Base-by-base conservation (phyloP, 2,888 invertebrate species). In the Pseudanteris insignis region DNA sequence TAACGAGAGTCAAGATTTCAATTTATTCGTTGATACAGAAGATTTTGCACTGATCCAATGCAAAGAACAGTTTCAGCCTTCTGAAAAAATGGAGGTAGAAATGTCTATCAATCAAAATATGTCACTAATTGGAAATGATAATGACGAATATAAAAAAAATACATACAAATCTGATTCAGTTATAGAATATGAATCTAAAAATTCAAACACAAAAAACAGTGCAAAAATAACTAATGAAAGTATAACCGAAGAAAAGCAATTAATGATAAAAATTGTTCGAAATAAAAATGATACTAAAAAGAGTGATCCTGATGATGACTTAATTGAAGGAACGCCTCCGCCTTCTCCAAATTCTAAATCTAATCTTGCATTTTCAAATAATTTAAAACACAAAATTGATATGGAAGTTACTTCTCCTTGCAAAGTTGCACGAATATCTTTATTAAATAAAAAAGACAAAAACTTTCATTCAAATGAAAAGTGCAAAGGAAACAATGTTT, bases 331-430 rank as follows among this genome's bases (percentile, higher is more conserved):
- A 6, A 60, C 26, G 2, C 26, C 26, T n/a, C 26, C 26, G 9
- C 26, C 5, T 44, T 44, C 41, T 25, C 25, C 58, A 10, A 26
- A 2, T 36, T 37, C 24, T 3, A 54, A 38, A 14, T 4, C 11
- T 11, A 28, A 48, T 25, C 10, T 13, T 10, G 12, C 43, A 13
- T 10, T 54, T 25, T 29, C 37, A 6, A 38, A 25, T 6, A 10
- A 4, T 8, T 3, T 44, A 4, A 59, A 61, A 21, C 57, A 55
- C 8, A 57, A 51, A 24, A 10, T 24, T 9, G 60, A 57, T 1
- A 5, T 21, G 1, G 32, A 18, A 5, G 13, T 33, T 21, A 7
- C 7, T 3, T 7, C 3, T 21, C 7, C 21, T 3, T 7, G 4
- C 21, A 21, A 21, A 21, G 21, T 21, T 21, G 3, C 21, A 5